These are phyloP conservation scores for Omphaloscelis lunosa DNA, from an alignment of 2,888 invertebrate genomes.

Conservation along the genomic window DNA sequence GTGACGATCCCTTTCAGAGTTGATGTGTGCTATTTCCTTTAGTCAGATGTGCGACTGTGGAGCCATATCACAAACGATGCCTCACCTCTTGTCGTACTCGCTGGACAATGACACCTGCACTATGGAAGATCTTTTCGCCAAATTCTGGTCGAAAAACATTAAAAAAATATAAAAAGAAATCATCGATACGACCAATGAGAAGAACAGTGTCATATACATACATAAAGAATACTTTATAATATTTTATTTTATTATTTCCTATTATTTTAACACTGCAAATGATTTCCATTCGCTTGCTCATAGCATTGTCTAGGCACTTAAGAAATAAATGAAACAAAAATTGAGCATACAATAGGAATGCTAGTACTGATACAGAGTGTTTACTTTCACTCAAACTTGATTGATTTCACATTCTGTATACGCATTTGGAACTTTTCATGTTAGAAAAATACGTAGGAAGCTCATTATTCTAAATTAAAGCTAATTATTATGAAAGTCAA, in stretches of 20 bases:
- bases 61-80: too few relatives aligned
- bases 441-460: slow-evolving; percentile 37
- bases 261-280: neutral
- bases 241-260: neutral
- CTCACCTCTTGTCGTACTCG: neutral
- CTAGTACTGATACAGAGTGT: neutral
- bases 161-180: neutral
- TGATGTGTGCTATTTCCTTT: too few relatives aligned
- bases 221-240: neutral
- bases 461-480: slow-evolving; percentile 49
- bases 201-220: neutral
- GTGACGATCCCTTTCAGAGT: too few relatives aligned
- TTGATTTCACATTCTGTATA: slow-evolving; percentile 3
- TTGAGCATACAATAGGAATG: slow-evolving; percentile 26
- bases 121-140: too few relatives aligned
- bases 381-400: slow-evolving; percentile 6
- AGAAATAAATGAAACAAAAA: slow-evolving; percentile 15
- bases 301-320: slow-evolving; percentile 55
- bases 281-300: neutral
- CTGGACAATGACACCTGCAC: too few relatives aligned
- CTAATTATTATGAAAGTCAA: slow-evolving; percentile 37
- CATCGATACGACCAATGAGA: neutral
- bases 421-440: slow-evolving; percentile 29
- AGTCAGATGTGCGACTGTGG: too few relatives aligned
- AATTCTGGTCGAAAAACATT: neutral